These are phyloP conservation scores for Dugesia japonica DNA, from an alignment of 2,888 invertebrate species.

Conservation along the genomic window DNA sequence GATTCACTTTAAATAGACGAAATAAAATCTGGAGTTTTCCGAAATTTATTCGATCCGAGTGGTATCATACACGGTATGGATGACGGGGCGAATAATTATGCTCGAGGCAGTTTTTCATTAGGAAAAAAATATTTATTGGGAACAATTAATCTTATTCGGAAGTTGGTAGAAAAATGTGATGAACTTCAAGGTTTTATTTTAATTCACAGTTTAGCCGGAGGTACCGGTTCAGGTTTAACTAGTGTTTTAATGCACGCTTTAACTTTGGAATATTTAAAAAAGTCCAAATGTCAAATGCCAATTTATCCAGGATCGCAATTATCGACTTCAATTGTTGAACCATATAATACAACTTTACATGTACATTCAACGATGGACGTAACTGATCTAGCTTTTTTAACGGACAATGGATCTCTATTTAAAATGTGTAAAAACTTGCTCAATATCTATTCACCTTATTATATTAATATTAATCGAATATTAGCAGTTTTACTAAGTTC, in stretches of 20 bases:
- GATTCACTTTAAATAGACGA: conserved; percentile 29
- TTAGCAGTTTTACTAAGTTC: conserved; percentile 27
- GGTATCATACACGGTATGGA: conserved; percentile 35
- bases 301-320: conserved; percentile 36
- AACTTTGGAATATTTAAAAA: conserved; percentile 36
- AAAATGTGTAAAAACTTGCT: conserved; percentile 27
- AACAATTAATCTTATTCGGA: conserved; percentile 29
- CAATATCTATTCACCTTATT: conserved; percentile 21
- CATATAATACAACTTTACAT: conserved; percentile 36
- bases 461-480: conserved; percentile 32
- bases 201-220: conserved; percentile 36
- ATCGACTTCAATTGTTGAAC: conserved; percentile 36
- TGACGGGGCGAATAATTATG: conserved; percentile 36
- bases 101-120: conserved; percentile 36
- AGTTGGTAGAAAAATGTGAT: conserved; percentile 35
- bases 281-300: conserved; percentile 35
- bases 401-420: conserved; percentile 36
- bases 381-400: conserved; percentile 62
- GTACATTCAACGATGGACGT: conserved; percentile 54
- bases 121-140: conserved; percentile 35
- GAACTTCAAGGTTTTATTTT: conserved; percentile 36
- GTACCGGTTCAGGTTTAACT: conserved; percentile 36
- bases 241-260: conserved; percentile 36
- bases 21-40: conserved; percentile 33
- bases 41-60: conserved; percentile 36